phyloP scores from a whole-genome alignment of 1,140 invertebrate genomes.

The Heterodera schachtii region DNA sequence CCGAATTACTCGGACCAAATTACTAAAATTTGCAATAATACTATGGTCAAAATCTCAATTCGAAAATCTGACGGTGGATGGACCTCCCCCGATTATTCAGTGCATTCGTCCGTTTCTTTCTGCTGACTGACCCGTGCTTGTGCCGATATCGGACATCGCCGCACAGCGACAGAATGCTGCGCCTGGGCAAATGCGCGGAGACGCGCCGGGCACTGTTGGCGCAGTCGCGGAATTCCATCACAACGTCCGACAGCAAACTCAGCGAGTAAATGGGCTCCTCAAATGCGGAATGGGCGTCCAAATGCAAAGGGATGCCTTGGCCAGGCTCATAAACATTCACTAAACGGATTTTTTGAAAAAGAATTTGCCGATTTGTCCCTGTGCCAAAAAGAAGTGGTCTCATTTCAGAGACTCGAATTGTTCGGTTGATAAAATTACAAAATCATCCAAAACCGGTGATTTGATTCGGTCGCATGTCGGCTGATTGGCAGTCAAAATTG shows the following conservation, averaged over 20 bases:
- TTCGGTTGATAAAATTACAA: no score
- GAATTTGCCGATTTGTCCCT: no score
- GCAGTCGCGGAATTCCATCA: constrained; percentile 47
- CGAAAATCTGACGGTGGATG: no score
- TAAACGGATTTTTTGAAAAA: background rate
- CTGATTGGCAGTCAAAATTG: constrained; percentile 59
- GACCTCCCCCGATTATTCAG: no score
- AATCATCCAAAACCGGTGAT: constrained; percentile 71
- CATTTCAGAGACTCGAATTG: background rate
- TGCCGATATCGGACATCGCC: constrained; percentile 75
- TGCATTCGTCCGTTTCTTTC: no score
- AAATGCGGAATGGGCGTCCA: constrained; percentile 93
- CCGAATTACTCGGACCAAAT: no score
- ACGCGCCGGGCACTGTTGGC: constrained; percentile 51
- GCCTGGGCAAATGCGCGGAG: constrained; percentile 74
- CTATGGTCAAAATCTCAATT: no score
- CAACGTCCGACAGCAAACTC: constrained; percentile 72
- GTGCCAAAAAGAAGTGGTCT: no score
- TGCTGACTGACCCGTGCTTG: constrained; percentile 67
- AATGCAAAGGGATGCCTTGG: constrained; percentile 91
- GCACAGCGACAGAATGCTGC: constrained; percentile 82
- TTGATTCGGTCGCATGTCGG: constrained; percentile 76
- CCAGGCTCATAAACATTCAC: constrained; percentile 87
- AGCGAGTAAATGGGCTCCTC: constrained; percentile 84
- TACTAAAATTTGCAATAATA: no score